Percentiles rank a stretch among this genome's conserved stretches.
Evolutionary conservation across 2,113 vertebrate genomes (phyloP).

Genomic region (Lutjanus erythropterus): DNA sequence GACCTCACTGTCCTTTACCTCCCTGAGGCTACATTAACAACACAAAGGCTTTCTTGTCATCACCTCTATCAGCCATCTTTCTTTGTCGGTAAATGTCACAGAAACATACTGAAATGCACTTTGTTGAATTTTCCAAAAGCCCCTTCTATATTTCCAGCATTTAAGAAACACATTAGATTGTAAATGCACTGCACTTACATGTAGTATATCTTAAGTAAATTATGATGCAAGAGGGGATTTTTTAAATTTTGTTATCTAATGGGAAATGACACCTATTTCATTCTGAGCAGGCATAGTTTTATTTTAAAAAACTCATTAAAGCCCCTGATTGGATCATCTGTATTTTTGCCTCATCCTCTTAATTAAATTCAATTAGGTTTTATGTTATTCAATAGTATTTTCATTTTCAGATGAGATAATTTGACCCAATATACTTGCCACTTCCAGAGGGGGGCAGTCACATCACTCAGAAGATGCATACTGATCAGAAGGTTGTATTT

Average conservation of each 20-base stretch:
- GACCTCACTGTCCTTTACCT: constrained; percentile 11
- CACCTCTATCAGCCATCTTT: not conserved
- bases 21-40: not conserved
- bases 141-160: not conserved
- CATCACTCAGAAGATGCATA: constrained; percentile 8
- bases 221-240: constrained; percentile 2
- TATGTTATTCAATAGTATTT: constrained; percentile 34
- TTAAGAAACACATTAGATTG: not conserved
- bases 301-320: constrained; percentile 55
- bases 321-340: constrained; percentile 48
- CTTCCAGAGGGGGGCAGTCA: constrained; percentile 62
- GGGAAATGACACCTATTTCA: constrained; percentile 34
- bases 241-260: constrained; percentile 22
- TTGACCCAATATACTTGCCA: constrained; percentile 11
- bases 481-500: constrained; percentile 2
- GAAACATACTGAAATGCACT: not conserved
- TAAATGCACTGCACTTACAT: not conserved
- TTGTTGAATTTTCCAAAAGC: not conserved
- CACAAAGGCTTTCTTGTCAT: not conserved
- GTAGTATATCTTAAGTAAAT: constrained; percentile 1
- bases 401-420: constrained; percentile 20
- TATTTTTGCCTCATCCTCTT: constrained; percentile 21
- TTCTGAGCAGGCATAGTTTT: constrained; percentile 29
- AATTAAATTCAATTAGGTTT: constrained; percentile 29
- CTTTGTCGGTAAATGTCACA: constrained; percentile 2